Evolutionary conservation across 2,888 invertebrate species (phyloP).

Genomic region (Formica aserva): DNA sequence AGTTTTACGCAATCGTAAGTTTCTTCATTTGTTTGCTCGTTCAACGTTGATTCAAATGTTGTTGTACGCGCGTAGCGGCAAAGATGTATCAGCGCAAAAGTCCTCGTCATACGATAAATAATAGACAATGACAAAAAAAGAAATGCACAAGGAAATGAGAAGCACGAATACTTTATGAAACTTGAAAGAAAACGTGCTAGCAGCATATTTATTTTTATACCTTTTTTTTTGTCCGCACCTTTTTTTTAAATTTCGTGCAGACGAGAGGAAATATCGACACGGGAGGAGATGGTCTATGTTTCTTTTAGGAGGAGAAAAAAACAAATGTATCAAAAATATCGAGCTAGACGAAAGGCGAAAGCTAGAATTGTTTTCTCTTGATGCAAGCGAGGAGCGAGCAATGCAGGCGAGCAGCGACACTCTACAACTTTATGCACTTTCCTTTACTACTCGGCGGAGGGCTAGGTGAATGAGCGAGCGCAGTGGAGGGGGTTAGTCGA

Average conservation of each 20-base stretch:
- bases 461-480: constrained; percentile 72
- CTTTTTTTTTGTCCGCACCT: not conserved
- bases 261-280: not conserved
- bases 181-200: constrained; percentile 4
- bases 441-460: constrained; percentile 78
- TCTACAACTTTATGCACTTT: constrained; percentile 84
- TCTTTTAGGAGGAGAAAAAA: not conserved
- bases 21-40: constrained; percentile 76
- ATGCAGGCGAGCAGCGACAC: constrained; percentile 74
- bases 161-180: constrained; percentile 57
- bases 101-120: constrained; percentile 38
- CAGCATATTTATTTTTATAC: constrained; percentile 11
- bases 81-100: constrained; percentile 18
- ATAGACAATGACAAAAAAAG: constrained; percentile 36
- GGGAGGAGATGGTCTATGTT: not conserved
- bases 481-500: constrained; percentile 78
- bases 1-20: constrained; percentile 78
- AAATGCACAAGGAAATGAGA: constrained; percentile 10
- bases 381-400: constrained; percentile 56
- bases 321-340: constrained; percentile 39
- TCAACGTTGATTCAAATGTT: constrained; percentile 72
- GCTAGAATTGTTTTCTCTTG: constrained; percentile 58
- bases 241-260: not conserved
- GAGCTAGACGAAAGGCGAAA: constrained; percentile 13
- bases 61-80: constrained; percentile 57